A percentile compares a stretch with the other conserved stretches of the same genome.
These are phyloP conservation scores for Flexamia atlantica DNA, from an alignment of 2,888 invertebrate species.

Conservation along the genomic window DNA sequence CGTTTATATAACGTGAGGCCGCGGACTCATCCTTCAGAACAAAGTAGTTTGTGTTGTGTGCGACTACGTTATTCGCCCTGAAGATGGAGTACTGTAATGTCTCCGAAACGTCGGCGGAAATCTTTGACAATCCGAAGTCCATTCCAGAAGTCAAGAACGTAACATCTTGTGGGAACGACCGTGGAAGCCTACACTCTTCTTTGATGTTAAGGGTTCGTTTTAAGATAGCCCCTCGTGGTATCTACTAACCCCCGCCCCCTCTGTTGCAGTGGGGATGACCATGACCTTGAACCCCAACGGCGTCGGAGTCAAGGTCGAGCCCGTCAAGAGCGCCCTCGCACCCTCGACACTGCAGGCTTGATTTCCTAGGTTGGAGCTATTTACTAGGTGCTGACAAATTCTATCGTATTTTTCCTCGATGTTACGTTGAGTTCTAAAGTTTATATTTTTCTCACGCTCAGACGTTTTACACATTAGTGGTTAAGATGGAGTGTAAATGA, in stretches of 20 bases:
- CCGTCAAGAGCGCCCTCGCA: constrained; percentile 75
- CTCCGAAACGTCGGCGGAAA: too few species aligned
- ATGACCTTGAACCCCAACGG: constrained; percentile 83
- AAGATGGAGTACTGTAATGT: too few species aligned
- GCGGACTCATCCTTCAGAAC: too few species aligned
- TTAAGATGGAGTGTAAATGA: constrained; percentile 25
- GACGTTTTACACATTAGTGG: constrained; percentile 56
- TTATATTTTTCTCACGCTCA: constrained; percentile 59
- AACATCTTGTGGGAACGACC: too few species aligned
- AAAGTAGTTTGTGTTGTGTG: too few species aligned
- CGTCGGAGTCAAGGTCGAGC: constrained; percentile 80
- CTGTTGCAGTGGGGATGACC: constrained; percentile 77
- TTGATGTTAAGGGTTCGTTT: too few species aligned
- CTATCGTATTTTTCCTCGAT: constrained; percentile 51
- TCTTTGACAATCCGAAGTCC: too few species aligned
- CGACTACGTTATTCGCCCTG: too few species aligned
- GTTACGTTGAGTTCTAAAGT: constrained; percentile 53
- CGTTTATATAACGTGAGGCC: too few species aligned
- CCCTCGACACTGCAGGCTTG: constrained; percentile 62
- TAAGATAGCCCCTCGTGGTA: too few species aligned
- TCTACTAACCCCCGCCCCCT: constrained; percentile 4
- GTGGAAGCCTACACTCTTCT: too few species aligned
- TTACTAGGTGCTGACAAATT: constrained; percentile 49
- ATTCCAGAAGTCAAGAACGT: too few species aligned
- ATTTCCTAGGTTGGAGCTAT: constrained; percentile 27